Evolutionary conservation across 2,797 vertebrate genomes (phyloP).

Genomic region (Hylomyscus alleni): DNA sequence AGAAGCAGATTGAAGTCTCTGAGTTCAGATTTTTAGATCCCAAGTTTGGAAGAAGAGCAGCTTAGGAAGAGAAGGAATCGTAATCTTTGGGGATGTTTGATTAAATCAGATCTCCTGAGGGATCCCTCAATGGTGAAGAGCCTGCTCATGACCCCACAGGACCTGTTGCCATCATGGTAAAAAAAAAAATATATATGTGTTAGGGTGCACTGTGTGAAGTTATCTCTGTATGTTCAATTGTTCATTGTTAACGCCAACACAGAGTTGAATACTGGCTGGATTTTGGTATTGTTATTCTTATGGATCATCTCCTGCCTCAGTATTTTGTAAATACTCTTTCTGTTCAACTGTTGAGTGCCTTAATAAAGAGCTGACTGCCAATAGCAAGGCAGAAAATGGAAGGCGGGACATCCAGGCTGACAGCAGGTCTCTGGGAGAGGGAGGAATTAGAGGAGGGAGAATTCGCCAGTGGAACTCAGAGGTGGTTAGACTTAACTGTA

Average conservation of each 20-base stretch:
- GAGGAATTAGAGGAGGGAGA: not conserved
- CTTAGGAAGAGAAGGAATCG: accelerated
- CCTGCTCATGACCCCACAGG: too few species aligned
- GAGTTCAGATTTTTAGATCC: not conserved
- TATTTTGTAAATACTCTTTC: not conserved
- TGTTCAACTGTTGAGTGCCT: not conserved
- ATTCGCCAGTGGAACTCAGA: not conserved
- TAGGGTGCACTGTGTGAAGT: not conserved
- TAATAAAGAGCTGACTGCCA: not conserved
- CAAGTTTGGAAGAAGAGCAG: not conserved
- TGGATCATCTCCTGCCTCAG: not conserved
- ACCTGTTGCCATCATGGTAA: not conserved
- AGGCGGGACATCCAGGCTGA: not conserved
- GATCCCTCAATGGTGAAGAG: not conserved
- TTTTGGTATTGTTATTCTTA: not conserved
- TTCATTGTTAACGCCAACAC: not conserved
- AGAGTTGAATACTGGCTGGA: not conserved
- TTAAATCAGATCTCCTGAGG: not conserved
- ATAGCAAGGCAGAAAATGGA: not conserved
- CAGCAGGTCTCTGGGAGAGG: not conserved
- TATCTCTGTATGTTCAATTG: not conserved
- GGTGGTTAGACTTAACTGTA: not conserved
- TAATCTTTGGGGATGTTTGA: not conserved
- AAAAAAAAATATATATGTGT: not conserved
- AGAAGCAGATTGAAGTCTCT: not conserved